Conservation (phyloP, 2,113 vertebrate genomes). For the Chaetura pelagica region DNA sequence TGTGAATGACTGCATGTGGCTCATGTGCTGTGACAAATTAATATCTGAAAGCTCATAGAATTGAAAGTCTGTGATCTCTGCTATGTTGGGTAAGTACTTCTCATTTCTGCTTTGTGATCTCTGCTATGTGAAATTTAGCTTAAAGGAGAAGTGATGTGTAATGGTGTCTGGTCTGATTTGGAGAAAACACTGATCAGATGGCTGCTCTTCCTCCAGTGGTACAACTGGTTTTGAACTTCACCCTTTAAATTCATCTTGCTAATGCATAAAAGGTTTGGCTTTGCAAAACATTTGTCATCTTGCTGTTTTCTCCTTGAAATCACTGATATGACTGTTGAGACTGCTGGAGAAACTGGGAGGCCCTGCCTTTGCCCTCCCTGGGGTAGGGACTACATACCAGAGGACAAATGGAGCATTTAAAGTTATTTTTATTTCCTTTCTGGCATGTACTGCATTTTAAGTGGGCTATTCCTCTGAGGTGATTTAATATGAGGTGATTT, state of each 20-base stretch:
- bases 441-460: not conserved
- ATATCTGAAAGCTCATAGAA: not conserved
- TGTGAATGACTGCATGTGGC: not conserved
- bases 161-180: not conserved
- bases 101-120: not conserved
- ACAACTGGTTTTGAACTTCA: not conserved
- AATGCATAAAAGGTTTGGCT: not conserved
- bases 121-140: not conserved
- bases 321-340: fast-evolving
- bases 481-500: not conserved
- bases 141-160: constrained; percentile 19
- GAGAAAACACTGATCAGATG: not conserved
- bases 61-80: not conserved
- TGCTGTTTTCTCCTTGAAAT: not conserved
- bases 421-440: not conserved
- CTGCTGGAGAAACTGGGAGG: not conserved
- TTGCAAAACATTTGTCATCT: not conserved
- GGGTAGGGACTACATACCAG: not conserved
- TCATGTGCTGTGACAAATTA: not conserved
- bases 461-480: not conserved
- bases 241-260: not conserved
- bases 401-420: not conserved
- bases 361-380: not conserved
- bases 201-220: not conserved
- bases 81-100: not conserved